Evolutionary conservation across 2,113 vertebrate genomes (phyloP).

Genomic region (Bubo bubo): DNA sequence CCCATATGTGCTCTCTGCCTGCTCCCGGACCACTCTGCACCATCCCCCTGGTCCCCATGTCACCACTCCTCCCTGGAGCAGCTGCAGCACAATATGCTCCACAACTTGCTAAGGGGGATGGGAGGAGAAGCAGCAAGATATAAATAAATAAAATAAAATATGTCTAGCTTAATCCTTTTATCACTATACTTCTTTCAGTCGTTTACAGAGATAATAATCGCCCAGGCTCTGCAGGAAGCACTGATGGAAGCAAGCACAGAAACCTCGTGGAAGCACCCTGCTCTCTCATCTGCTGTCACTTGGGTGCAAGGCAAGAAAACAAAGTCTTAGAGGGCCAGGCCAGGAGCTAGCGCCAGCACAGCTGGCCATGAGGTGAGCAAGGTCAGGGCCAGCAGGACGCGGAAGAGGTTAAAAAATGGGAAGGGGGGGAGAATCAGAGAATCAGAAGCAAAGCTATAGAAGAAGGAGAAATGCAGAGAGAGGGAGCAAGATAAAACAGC

Average conservation of each 20-base stretch:
- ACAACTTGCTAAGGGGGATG: neutral
- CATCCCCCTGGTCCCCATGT: neutral
- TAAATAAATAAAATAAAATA: slow-evolving; percentile 55
- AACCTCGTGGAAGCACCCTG: neutral
- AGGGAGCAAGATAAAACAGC: neutral
- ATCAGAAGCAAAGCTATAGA: neutral
- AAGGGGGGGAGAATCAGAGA: neutral
- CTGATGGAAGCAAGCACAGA: slow-evolving; percentile 1
- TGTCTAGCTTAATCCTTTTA: slow-evolving; percentile 61
- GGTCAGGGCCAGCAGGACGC: accelerated
- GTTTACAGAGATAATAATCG: slow-evolving; percentile 47
- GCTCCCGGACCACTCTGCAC: neutral
- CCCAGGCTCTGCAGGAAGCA: neutral
- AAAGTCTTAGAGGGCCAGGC: neutral
- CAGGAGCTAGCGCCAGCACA: neutral
- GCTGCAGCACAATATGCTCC: slow-evolving; percentile 21
- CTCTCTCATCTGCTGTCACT: neutral
- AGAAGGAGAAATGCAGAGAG: neutral
- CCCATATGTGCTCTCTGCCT: neutral
- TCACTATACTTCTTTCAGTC: slow-evolving; percentile 50
- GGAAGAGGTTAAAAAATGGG: neutral
- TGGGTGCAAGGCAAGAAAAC: neutral
- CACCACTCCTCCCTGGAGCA: neutral
- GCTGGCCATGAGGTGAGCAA: neutral
- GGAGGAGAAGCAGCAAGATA: neutral